Base-by-base conservation (phyloP, 1,140 invertebrate genomes). In the Hyphantria cunea region DNA sequence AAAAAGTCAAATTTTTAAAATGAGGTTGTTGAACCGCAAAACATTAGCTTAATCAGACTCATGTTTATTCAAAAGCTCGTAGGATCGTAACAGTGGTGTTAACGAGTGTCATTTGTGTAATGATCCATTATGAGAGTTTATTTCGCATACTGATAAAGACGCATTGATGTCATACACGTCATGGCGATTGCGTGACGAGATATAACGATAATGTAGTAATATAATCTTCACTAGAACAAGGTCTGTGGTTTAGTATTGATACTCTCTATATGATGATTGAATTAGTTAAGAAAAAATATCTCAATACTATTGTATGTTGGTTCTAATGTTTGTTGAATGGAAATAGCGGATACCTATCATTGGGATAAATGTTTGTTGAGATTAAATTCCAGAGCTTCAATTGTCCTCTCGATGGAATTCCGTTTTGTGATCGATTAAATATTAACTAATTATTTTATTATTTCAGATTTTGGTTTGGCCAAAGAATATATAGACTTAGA, bases 401-500 rank as follows among this genome's bases (percentile, higher is more conserved):
- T n/a, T n/a, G n/a, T n/a, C n/a, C n/a, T n/a, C n/a, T n/a, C n/a
- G n/a, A n/a, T n/a, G n/a, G n/a, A n/a, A n/a, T n/a, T n/a, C n/a
- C n/a, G n/a, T 45, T 13, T 6, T 6, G 15, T 11, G 17, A 14
- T 31, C n/a, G n/a, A n/a, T n/a, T n/a, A n/a, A n/a, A n/a, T 25
- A 49, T 49, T 59, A 41, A 58, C 33, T 34, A 45, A 64, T 52
- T 66, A 11, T 65, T 62, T 87, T 73, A 73, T 60, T 3, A 37
- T 80, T 90, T 64, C 83, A 94, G 98, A 99, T 95, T 99, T 99
- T 94, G 99, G 99, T 92, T 94, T 99, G 93, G 98, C 98, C 89
- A 99, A 99, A 95, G 98, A 99, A 94, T 99, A 99, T 93, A 99
- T 99, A 94, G 98, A 99, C 93, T 96, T 98, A 93, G 98, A 99